Percentiles rank a stretch among this genome's conserved stretches.
Evolutionary conservation across 92 coral and sea anemone species (phyloP).

Genomic region (Epizoanthus rinbou): DNA sequence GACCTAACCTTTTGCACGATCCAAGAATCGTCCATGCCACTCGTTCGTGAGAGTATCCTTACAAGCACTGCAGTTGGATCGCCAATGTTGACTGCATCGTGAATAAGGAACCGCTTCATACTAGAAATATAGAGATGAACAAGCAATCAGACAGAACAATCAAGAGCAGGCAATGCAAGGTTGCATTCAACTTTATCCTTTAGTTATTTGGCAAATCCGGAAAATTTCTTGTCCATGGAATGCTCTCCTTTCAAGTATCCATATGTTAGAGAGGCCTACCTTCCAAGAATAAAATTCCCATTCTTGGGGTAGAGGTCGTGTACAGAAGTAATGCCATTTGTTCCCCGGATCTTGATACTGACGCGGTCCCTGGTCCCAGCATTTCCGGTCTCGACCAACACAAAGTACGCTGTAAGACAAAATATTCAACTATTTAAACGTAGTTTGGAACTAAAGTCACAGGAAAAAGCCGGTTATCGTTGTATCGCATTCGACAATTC

Average conservation of each 20-base stretch:
- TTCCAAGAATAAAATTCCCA: background rate
- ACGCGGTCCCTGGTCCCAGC: conserved; percentile 33
- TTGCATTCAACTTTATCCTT: no score
- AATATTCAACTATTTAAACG: no score
- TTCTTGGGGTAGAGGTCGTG: conserved; percentile 15
- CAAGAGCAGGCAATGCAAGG: no score
- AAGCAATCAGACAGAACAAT: no score
- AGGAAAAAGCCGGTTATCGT: no score
- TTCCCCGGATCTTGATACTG: conserved; percentile 30
- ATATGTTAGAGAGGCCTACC: conserved; percentile 9
- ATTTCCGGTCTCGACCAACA: conserved; percentile 6
- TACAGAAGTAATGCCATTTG: conserved; percentile 8
- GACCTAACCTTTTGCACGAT: background rate
- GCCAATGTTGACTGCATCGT: conserved; percentile 14
- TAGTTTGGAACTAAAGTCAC: no score
- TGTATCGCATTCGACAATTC: no score
- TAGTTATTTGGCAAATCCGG: no score
- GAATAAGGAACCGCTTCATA: background rate
- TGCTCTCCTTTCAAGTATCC: no score
- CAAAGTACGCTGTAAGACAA: conserved; percentile 11
- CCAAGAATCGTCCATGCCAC: conserved; percentile 20
- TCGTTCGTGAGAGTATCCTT: background rate
- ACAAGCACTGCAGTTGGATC: conserved; percentile 8
- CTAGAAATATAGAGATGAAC: background rate
- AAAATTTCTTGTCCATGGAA: no score